Evolutionary conservation across 2,888 invertebrate genomes (phyloP).

Genomic region (Uloborus plumipes): DNA sequence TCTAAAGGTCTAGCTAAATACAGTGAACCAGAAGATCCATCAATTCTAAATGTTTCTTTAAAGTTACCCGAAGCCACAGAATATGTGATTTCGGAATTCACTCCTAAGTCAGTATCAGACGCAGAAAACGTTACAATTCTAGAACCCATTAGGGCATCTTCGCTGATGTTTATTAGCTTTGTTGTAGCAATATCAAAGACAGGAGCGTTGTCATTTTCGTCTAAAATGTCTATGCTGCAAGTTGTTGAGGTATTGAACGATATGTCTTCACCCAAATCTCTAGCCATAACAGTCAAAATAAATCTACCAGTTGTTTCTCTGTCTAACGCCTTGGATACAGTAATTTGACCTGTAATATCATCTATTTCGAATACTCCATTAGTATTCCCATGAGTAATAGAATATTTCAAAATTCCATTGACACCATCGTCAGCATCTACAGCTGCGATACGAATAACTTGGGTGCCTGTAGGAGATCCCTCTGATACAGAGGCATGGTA

Average conservation of each 20-base stretch:
- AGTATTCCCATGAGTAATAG: slow-evolving; percentile 85
- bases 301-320: slow-evolving; percentile 85
- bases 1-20: slow-evolving; percentile 90
- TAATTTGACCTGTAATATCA: slow-evolving; percentile 89
- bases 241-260: slow-evolving; percentile 80
- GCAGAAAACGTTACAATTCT: slow-evolving; percentile 88
- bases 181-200: slow-evolving; percentile 75
- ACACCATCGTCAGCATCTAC: slow-evolving; percentile 89
- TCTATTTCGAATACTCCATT: slow-evolving; percentile 85
- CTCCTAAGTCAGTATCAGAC: slow-evolving; percentile 86
- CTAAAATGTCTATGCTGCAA: slow-evolving; percentile 86
- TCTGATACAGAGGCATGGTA: slow-evolving; percentile 93
- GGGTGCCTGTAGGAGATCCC: slow-evolving; percentile 84
- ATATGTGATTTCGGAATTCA: slow-evolving; percentile 87
- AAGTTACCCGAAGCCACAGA: slow-evolving; percentile 87
- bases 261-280: slow-evolving; percentile 83
- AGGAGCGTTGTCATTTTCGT: slow-evolving; percentile 94
- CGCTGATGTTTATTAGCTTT: slow-evolving; percentile 78
- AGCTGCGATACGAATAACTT: slow-evolving; percentile 87
- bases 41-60: slow-evolving; percentile 90
- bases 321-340: slow-evolving; percentile 82
- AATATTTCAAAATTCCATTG: slow-evolving; percentile 90
- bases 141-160: slow-evolving; percentile 86
- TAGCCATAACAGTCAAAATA: slow-evolving; percentile 84
- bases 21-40: slow-evolving; percentile 84